A percentile compares a stretch with the other conserved stretches of the same genome.
Conservation (phyloP, 2,888 invertebrate species). For the Cyclophora albipunctata region DNA sequence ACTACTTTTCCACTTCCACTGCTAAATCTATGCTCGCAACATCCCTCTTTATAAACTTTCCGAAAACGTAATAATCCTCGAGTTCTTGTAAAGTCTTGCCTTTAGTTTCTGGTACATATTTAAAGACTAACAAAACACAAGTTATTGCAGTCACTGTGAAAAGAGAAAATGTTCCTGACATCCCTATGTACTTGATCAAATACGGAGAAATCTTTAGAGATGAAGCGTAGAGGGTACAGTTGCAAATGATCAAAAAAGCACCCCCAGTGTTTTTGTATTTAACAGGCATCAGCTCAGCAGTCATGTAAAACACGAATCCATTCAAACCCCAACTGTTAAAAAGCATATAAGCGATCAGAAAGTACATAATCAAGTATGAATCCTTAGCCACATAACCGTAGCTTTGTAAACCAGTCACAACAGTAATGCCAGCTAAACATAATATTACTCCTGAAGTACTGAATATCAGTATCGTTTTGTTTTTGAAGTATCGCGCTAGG, state of each 20-base stretch:
- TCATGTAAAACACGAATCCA: not conserved
- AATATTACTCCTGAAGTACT: constrained; percentile 1
- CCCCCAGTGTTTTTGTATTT: not conserved
- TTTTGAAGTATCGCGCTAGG: constrained; percentile 1
- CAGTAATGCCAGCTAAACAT: not conserved
- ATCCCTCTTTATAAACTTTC: not conserved
- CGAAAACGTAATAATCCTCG: not conserved
- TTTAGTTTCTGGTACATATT: not conserved
- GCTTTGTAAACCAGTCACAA: not conserved
- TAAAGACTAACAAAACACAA: not conserved
- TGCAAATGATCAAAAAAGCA: not conserved
- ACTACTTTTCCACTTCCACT: not conserved
- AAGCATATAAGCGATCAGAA: not conserved
- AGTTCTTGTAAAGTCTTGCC: constrained; percentile 1
- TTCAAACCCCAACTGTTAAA: not conserved
- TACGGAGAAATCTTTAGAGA: not conserved
- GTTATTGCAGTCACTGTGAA: not conserved
- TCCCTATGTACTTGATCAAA: not conserved
- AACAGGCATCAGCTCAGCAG: not conserved
- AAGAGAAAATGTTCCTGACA: not conserved
- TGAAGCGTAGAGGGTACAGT: not conserved
- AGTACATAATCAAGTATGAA: not conserved
- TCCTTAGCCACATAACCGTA: not conserved
- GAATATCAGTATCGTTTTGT: constrained; percentile 4
- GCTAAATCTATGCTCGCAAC: not conserved